Base-by-base conservation (phyloP, 2,113 vertebrate species). In the Egretta garzetta region DNA sequence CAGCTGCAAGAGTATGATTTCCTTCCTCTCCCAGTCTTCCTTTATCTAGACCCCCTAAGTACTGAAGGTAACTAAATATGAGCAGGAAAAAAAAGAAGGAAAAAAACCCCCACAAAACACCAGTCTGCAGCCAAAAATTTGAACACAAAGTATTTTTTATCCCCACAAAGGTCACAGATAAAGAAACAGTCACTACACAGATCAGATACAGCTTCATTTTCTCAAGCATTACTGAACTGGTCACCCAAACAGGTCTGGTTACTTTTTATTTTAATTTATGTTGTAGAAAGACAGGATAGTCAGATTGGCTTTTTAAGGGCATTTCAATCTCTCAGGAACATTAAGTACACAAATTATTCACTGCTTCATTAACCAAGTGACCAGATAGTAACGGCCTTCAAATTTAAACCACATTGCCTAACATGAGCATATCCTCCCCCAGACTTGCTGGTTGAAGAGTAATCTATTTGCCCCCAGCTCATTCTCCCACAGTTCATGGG, bases 321-420 rank as follows among this genome's bases (percentile, higher is more conserved):
- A 85, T 82, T 87, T 66, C 75, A 86, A 37, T n/a, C 80, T 94
- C 63, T 37, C 59, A 60, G 80, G 79, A 93, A 83, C 74, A 73
- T 74, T 80, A 94, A 80, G 63, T 11, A 85, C 50, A 80, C 39
- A 87, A 92, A 94, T 82, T 87, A 95, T 56, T 91, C 74, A 79
- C 43, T 3, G 55, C 63, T 95, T 94, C 84, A 63, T 96, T 94
- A 96, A 91, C 73, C 72, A 96, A 96, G 62, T 82, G 88, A 96
- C 81, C 87, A 96, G 93, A 93, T 62, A 96, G 83, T 60, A 95
- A 91, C 7, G 23, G 58, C 52, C 68, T 94, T 84, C 90, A 68
- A 83, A 95, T 86, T 59, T 80, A 87, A 95, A 94, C 68, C 71
- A 86, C 88, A 77, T 39, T 93, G 76, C 56, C 56, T 66, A 72